phyloP scores from a whole-genome alignment of 2,113 vertebrate genomes.

The Clarias batrachus region DNA sequence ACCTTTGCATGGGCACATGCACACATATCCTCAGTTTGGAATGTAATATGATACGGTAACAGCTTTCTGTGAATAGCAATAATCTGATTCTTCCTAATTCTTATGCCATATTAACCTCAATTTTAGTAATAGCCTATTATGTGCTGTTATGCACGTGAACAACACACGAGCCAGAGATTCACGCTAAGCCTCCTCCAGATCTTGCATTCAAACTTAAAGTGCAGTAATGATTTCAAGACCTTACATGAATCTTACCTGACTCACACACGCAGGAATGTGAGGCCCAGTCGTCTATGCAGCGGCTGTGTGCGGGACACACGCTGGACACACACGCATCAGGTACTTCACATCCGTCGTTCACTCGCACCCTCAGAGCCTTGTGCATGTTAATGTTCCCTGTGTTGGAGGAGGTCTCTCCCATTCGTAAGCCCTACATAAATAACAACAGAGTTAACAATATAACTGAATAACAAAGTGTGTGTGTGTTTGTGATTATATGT shows the following conservation, averaged over 20 bases:
- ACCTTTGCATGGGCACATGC: background rate
- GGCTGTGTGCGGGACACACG: slow-evolving; percentile 79
- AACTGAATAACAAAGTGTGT: background rate
- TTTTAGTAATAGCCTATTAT: background rate
- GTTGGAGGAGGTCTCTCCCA: slow-evolving; percentile 86
- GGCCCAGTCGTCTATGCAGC: slow-evolving; percentile 78
- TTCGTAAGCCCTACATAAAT: slow-evolving; percentile 77
- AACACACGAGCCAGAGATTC: background rate
- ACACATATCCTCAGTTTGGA: background rate
- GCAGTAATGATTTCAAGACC: slow-evolving; percentile 1
- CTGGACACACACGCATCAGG: slow-evolving; percentile 74
- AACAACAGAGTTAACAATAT: background rate
- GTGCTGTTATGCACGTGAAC: background rate
- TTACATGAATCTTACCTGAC: slow-evolving; percentile 68
- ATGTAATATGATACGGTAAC: slow-evolving; percentile 24
- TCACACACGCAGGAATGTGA: slow-evolving; percentile 79
- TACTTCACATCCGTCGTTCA: slow-evolving; percentile 78
- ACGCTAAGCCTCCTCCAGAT: background rate
- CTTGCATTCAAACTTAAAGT: background rate
- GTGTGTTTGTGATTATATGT: background rate
- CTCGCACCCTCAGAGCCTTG: slow-evolving; percentile 72
- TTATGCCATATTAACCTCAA: background rate
- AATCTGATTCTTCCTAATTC: background rate
- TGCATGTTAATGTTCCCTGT: slow-evolving; percentile 78
- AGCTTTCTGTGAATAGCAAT: background rate